Conservation (phyloP, 2,888 invertebrate species). For the Drosophila macrospina region DNA sequence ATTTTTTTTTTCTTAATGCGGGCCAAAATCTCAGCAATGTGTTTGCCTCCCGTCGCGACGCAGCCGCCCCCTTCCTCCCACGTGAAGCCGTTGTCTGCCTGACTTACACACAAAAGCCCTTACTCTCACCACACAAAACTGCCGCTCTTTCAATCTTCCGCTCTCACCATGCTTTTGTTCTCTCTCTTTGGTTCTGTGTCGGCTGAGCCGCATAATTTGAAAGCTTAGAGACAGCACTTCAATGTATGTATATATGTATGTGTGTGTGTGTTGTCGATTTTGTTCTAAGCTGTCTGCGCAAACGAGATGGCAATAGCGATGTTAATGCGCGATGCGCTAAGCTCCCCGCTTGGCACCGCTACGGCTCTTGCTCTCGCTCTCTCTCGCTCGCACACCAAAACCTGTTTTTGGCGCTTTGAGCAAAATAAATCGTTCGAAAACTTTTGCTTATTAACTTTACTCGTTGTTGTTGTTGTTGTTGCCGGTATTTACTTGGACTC, state of each 20-base stretch:
- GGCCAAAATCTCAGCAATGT: constrained; percentile 74
- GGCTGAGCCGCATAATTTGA: constrained; percentile 31
- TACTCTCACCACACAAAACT: constrained; percentile 6
- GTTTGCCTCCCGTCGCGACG: constrained; percentile 29
- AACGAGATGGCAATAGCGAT: constrained; percentile 40
- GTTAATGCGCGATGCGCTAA: not conserved
- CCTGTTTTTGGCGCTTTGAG: constrained; percentile 19
- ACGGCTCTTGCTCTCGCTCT: not conserved
- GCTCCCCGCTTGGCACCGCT: constrained; percentile 4
- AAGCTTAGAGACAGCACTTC: constrained; percentile 64
- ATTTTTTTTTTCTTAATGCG: constrained; percentile 63
- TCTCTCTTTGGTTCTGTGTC: constrained; percentile 6
- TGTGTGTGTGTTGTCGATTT: constrained; percentile 44
- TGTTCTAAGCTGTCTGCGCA: constrained; percentile 68
- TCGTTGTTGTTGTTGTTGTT: constrained; percentile 22
- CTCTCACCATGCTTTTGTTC: not conserved
- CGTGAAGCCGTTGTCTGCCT: not conserved
- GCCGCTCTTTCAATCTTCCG: not conserved
- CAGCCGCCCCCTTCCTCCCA: not conserved
- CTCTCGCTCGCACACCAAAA: not conserved
- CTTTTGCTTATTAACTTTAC: constrained; percentile 53
- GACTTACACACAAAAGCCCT: constrained; percentile 12
- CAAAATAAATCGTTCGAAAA: constrained; percentile 24
- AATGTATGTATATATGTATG: not conserved
- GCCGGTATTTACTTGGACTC: constrained; percentile 30